Base-by-base conservation (phyloP, 1,140 invertebrate genomes). In the Anagrus nilaparvatae region DNA sequence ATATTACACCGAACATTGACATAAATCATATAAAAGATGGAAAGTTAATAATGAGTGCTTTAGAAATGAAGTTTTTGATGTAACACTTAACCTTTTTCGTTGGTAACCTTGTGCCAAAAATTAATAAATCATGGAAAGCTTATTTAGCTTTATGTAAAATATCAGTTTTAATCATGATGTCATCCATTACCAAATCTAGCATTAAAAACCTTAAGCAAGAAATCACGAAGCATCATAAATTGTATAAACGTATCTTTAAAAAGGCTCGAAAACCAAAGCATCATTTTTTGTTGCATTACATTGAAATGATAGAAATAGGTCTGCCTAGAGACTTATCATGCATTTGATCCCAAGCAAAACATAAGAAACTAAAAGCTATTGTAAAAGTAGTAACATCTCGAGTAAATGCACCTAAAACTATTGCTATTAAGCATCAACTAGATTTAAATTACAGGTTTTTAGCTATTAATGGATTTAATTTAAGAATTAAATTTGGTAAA, bases 401-500 rank as follows among this genome's bases (percentile, higher is more conserved):
- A 9, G 7, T 46, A 0, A 56, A 51, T 34, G n/a, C 35, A 24
- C 38, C 41, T 24, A 44, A 46, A 34, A 44, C 40, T 28, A 20
- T 53, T 33, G 45, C 48, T 19, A 35, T 47, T n/a, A 52, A 32
- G 38, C 45, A 55, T 39, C 53, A 55, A 37, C 27, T 55, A 8
- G 32, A 41, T 37, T 30, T 55, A 17, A 46, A 46, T 39, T 40
- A 44, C 27, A 20, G 36, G 40, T 46, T 53, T 32, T 40, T 50
- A 20, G 35, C 27, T 13, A 40, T 45, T 25, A 30, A 41, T 25
- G 35, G 35, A 7, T 37, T 37, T 14, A 8, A 25, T 3, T 3
- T n/a, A 21, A 20, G 13, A 34, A 6, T 34, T 14, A n/a, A 34
- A 34, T 34, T 5, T 34, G 18, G 32, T 20, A 34, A 34, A 21